A percentile compares a stretch with the other conserved stretches of the same genome.
These are phyloP conservation scores for Monomorium pharaonis DNA, from an alignment of 1,140 invertebrate genomes.

Conservation along the genomic window DNA sequence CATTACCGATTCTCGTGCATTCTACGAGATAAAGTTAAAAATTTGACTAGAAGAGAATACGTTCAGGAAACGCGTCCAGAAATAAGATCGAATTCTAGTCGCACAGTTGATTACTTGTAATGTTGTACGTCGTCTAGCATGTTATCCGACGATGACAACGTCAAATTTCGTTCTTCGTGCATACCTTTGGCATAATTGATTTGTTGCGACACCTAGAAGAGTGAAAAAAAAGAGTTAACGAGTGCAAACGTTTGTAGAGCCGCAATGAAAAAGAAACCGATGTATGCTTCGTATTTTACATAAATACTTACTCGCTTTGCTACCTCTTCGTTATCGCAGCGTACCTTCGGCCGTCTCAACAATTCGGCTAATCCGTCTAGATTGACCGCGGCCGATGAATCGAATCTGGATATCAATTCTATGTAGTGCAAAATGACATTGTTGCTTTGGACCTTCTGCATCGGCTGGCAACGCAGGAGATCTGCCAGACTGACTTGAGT, in stretches of 20 bases:
- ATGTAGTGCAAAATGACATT: slow-evolving; percentile 88
- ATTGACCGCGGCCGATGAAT: slow-evolving; percentile 81
- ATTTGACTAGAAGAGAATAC: slow-evolving; percentile 52
- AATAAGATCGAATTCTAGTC: background rate
- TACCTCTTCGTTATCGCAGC: slow-evolving; percentile 92
- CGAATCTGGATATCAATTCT: slow-evolving; percentile 90
- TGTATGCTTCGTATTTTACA: slow-evolving; percentile 69
- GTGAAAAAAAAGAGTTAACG: background rate
- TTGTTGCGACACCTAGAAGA: slow-evolving; percentile 87
- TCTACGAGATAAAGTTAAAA: slow-evolving; percentile 10
- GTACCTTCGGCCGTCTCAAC: slow-evolving; percentile 91
- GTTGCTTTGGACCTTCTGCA: slow-evolving; percentile 84
- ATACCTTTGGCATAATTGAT: slow-evolving; percentile 95
- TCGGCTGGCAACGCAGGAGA: slow-evolving; percentile 87
- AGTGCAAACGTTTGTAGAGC: background rate
- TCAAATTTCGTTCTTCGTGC: slow-evolving; percentile 90
- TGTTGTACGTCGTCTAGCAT: slow-evolving; percentile 83
- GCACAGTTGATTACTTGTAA: slow-evolving; percentile 78
- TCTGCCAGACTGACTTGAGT: slow-evolving; percentile 84
- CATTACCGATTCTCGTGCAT: slow-evolving; percentile 26
- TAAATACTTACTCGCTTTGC: slow-evolving; percentile 92
- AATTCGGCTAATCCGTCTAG: slow-evolving; percentile 83
- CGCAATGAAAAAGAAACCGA: background rate
- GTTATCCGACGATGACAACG: slow-evolving; percentile 83
- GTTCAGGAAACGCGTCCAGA: slow-evolving; percentile 32